Evolutionary conservation across 2,113 vertebrate species (phyloP), one percentile per base, ranked within the genome.

Genomic region (Pachypanchax playfairii): DNA sequence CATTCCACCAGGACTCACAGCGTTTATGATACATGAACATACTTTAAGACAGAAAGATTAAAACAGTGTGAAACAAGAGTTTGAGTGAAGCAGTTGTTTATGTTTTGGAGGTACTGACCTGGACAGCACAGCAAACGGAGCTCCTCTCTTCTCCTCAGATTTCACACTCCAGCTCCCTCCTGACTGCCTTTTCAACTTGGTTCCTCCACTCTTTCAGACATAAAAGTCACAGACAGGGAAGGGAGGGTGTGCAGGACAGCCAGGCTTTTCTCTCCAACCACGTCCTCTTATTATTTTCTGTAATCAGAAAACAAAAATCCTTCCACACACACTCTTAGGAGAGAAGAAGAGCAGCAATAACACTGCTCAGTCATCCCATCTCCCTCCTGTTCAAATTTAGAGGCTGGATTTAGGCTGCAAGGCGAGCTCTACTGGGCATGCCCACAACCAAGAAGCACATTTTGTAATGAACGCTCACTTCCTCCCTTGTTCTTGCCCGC

Each of bases 401-500:
- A 90, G 90, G 91, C 92, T 93, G 92, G 92, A 92, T 93, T 93
- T 91, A 82, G 68, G 70, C 73, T 81, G 86, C 82, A 73, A 85
- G 60, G 85, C 69, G 55, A 87, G 87, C 88, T 81, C 71, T 90
- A 87, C 90, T 91, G 93, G 93, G 92, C 94, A 94, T 93, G 93
- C 92, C 88, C 92, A 89, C 87, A 85, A 87, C 85, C 8, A 81
- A 88, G 54, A 89, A 49, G 90, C 91, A 89, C 90, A 92, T 90
- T 91, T 83, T 85, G 89, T 89, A 89, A 93, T 93, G 92, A 94
- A 93, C 90, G 90, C 65, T 93, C 89, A 91, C 94, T 94, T 95
- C 93, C 93, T 96, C 93, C 92, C 91, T 89, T 92, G 92, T 90
- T 75, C 73, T 63, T 79, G 75, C 70, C 70, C 59, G 41, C 69